These are phyloP conservation scores for Distichodus sexfasciatus DNA, from an alignment of 2,797 vertebrate genomes.

Conservation along the genomic window DNA sequence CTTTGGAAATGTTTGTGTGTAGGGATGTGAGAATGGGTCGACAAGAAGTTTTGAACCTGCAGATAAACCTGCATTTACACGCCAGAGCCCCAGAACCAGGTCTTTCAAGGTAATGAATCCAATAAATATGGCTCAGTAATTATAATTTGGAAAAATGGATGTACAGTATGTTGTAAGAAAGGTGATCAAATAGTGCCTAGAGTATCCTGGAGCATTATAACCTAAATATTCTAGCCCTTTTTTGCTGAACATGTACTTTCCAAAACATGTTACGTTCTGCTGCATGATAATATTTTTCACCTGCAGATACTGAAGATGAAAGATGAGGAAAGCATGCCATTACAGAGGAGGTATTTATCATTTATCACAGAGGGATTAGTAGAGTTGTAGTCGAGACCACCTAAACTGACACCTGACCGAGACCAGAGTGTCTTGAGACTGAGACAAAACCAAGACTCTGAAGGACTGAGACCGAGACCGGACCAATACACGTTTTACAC, in stretches of 20 bases:
- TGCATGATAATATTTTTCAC: neutral
- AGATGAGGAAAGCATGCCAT: constrained; percentile 61
- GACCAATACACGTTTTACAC: no score
- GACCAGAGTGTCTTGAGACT: no score
- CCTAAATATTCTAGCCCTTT: constrained; percentile 11
- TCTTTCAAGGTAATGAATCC: constrained; percentile 81
- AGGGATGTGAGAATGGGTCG: constrained; percentile 55
- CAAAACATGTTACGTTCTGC: neutral
- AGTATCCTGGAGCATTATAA: constrained; percentile 39
- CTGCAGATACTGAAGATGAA: constrained; percentile 71
- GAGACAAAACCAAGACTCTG: no score
- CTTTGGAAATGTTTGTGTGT: constrained; percentile 9
- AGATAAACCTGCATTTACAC: constrained; percentile 67
- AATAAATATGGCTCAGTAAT: neutral
- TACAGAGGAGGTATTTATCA: constrained; percentile 70
- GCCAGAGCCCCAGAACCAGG: constrained; percentile 81
- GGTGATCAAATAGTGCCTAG: constrained; percentile 9
- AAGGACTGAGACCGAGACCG: no score
- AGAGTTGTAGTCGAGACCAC: no score
- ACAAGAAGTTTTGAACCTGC: constrained; percentile 53
- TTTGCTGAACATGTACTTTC: constrained; percentile 28
- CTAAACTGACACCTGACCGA: no score
- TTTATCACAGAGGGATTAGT: no score
- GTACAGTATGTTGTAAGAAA: no score
- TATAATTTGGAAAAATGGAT: no score